Evolutionary conservation across 2,888 invertebrate genomes (phyloP).

Genomic region (Teinopalpus imperialis): DNA sequence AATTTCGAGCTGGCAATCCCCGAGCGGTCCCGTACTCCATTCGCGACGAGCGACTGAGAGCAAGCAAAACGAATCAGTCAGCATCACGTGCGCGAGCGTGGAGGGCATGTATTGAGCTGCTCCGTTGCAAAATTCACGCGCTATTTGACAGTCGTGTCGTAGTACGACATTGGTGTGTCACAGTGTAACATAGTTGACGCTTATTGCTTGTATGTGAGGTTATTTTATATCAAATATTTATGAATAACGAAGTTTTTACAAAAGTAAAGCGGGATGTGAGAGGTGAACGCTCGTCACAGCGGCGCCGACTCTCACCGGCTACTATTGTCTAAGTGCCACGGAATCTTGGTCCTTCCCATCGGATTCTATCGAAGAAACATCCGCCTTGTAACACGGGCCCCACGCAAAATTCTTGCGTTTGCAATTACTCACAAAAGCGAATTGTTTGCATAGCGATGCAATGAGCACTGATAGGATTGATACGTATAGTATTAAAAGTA

Average conservation of each 20-base stretch:
- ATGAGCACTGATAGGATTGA: conserved; percentile 65
- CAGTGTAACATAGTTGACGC: conserved; percentile 64
- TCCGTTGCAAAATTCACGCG: conserved; percentile 66
- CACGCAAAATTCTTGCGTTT: conserved; percentile 58
- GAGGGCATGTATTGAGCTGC: conserved; percentile 51
- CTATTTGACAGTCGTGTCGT: conserved; percentile 71
- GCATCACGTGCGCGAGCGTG: conserved; percentile 73
- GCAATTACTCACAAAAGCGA: conserved; percentile 53
- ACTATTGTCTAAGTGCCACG: conserved; percentile 80
- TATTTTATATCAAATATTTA: conserved; percentile 39
- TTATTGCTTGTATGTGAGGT: conserved; percentile 51
- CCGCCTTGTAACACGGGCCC: conserved; percentile 65
- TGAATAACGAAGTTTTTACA: conserved; percentile 47
- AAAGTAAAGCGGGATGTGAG: conserved; percentile 65
- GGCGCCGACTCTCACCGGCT: conserved; percentile 78
- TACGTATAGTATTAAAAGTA: conserved; percentile 35
- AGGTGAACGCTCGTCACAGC: conserved; percentile 79
- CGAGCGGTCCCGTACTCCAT: conserved; percentile 12
- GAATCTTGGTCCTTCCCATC: conserved; percentile 80
- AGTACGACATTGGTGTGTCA: conserved; percentile 60
- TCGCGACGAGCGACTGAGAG: conserved; percentile 33
- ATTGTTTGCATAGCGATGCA: conserved; percentile 44
- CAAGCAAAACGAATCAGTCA: conserved; percentile 67
- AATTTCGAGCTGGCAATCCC: conserved; percentile 8
- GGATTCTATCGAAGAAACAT: conserved; percentile 74